These are phyloP conservation scores for Clavelina lepadiformis DNA, from an alignment of 23 tunicate genomes.

Conservation along the genomic window DNA sequence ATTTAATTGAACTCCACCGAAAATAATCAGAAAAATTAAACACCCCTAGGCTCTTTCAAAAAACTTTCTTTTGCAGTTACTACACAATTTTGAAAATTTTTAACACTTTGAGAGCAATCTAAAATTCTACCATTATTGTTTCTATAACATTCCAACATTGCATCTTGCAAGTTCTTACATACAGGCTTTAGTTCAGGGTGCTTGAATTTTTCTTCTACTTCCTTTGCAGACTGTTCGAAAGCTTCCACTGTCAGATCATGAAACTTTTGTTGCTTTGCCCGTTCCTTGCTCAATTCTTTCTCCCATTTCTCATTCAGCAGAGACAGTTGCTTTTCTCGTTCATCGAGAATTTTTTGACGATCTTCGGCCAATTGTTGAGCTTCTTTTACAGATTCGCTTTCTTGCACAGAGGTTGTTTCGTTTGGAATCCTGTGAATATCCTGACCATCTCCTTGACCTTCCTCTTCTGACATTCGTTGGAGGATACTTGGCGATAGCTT, in stretches of 20 bases:
- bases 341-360: constrained; percentile 10
- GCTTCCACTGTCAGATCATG: constrained; percentile 30
- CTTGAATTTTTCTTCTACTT: constrained; percentile 21
- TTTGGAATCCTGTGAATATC: not conserved
- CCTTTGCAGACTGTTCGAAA: constrained; percentile 18
- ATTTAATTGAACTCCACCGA: too few relatives aligned
- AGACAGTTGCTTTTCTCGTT: constrained; percentile 33
- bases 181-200: constrained; percentile 29
- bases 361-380: constrained; percentile 3
- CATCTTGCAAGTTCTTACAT: constrained; percentile 26
- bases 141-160: constrained; percentile 17
- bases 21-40: too few relatives aligned
- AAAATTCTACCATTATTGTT: constrained; percentile 18
- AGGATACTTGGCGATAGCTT: constrained; percentile 7
- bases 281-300: constrained; percentile 21
- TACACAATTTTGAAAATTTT: constrained; percentile 35
- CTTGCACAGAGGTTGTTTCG: not conserved
- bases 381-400: constrained; percentile 17
- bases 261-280: constrained; percentile 31
- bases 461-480: constrained; percentile 4
- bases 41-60: too few relatives aligned
- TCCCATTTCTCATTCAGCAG: constrained; percentile 22
- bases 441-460: too few relatives aligned
- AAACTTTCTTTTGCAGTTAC: constrained; percentile 32
- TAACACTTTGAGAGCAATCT: constrained; percentile 21